Evolutionary conservation across 2,113 vertebrate species (phyloP), one percentile per base, ranked within the genome.

Genomic region (Callipepla californica): DNA sequence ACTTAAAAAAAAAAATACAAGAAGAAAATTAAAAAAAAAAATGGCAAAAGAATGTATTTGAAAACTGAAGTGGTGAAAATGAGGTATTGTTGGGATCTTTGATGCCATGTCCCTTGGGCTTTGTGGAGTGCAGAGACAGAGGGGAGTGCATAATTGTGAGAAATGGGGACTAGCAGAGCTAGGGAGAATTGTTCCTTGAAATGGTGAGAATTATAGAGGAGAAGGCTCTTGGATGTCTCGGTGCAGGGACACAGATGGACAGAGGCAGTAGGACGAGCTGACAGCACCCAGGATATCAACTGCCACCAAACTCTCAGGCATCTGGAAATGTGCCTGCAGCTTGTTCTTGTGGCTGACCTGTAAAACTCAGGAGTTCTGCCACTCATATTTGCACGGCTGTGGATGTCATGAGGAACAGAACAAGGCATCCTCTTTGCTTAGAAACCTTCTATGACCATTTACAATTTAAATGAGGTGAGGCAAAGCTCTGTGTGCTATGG

Each of bases 11-110:
- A 25, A 58, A 70, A 63, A 66, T 81, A 93, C 57, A 32, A 11
- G 13, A 32, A 30, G 28, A 32, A 20, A 58, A 20, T 6, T 48
- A 74, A 45, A 19, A 67, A 66, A 36, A 36, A 87, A 90, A 66
- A 69, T 73, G 87, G 94, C 83, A 48, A 69, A 89, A 36, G 21
- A 92, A 68, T 48, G n/a, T 77, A 80, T 89, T 85, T 83, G 53
- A 96, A 94, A 89, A 81, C 47, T 36, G 42, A 91, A 62, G 86
- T 47, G 69, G 79, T 92, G 94, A 81, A 91, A 92, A 72, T 45
- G 42, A 89, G 85, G 69, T 45, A 48, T 78, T 92, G 82, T 66
- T 94, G 86, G 42, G 69, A 58, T 48, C 78, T 89, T 78, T 91
- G 67, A 34, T 16, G 15, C 21, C 0, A 0, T 8, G 61, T 72